Base-by-base conservation (phyloP, 1,140 invertebrate species). In the Daktulosphaira vitifoliae region DNA sequence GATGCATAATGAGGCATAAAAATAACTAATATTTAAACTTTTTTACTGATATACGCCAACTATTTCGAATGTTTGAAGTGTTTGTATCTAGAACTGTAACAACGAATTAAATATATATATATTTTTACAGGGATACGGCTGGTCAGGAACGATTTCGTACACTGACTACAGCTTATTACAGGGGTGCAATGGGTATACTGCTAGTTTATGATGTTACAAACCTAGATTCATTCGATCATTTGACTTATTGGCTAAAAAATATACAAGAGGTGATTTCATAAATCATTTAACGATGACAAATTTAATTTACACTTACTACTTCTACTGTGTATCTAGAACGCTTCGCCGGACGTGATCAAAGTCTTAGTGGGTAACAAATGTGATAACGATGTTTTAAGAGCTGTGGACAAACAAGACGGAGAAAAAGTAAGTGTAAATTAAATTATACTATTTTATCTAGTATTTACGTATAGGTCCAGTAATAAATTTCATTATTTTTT, bases 131-230 rank as follows among this genome's bases (percentile, higher is more conserved):
- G 79, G 79, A 82, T 70, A 82, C 81, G 25, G 80, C 81, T 20
- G 81, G 81, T 0, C 86, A 89, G 70, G 86, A 89, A 72, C 74
- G 86, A 70, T 88, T 89, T 72, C 75, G 87, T 59, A 90, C 90
- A 9, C 76, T 93, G 22, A 92, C 89, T 25, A 92, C 89, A 29
- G 89, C 89, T 7, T 92, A 90, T 73, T 92, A 91, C 74, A 76
- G 89, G 64, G 88, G 89, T 13, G 87, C 88, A 2, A 89, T 90
- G 87, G 89, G 89, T 29, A 90, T 92, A 70, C 78, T 92, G 26
- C 77, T 92, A 7, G 88, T 92, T 82, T 91, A 91, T 72, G 89
- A 92, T 71, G 87, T 90, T 25, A 90, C 88, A 18, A 90, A 87
- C 73, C 77, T 89, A 70, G 88, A 90, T 71, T 90, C 87, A 25